Base-by-base conservation (phyloP, 2,888 invertebrate species). In the Norana najaformis region DNA sequence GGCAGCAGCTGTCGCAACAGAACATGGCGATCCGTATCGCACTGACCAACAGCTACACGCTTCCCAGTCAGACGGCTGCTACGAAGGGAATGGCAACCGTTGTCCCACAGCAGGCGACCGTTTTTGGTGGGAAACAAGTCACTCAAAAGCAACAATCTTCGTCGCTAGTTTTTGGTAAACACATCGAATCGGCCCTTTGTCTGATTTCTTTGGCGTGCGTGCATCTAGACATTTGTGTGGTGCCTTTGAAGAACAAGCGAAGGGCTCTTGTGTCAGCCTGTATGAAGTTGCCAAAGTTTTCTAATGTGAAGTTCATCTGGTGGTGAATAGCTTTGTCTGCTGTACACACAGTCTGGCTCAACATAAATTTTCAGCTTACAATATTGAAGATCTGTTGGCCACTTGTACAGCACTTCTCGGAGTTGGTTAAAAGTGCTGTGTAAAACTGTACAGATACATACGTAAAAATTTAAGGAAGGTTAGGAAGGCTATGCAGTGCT, bases 21-120 rank as follows among this genome's bases (percentile, higher is more conserved):
- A 90, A 89, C 90, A 35, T 90, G 39, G 89, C 90, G 89, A 90
- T 90, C 36, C 39, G 90, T n/a, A 47, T 90, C 82, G 89, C 90
- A 1, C 89, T 90, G 35, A 53, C 90, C n/a, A 89, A 89, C 39
- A 83, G 89, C 30, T 90, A 90, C 85, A 36, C 89, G 18, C 53
- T 90, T 18, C 90, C 89, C 30, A 85, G 47, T 8, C 88, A 90
- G 35, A 41, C 89, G 30, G 38, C 38, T 38, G 36, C 85, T 2
- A 69, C 88, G 39, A 90, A 90, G 69, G 85, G 89, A n/a, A 53
- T 90, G 30, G 90, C 90, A 16, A 90, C 89, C 20, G 90, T 90
- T 34, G 47, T 89, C 34, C 90, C 90, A 20, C 90, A 90, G 47
- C 89, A 90, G 39, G 37, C 85, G 36, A 85, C 36, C 85, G 37